These are phyloP conservation scores for Psittacula echo DNA, from an alignment of 2,797 vertebrate genomes.

Conservation along the genomic window DNA sequence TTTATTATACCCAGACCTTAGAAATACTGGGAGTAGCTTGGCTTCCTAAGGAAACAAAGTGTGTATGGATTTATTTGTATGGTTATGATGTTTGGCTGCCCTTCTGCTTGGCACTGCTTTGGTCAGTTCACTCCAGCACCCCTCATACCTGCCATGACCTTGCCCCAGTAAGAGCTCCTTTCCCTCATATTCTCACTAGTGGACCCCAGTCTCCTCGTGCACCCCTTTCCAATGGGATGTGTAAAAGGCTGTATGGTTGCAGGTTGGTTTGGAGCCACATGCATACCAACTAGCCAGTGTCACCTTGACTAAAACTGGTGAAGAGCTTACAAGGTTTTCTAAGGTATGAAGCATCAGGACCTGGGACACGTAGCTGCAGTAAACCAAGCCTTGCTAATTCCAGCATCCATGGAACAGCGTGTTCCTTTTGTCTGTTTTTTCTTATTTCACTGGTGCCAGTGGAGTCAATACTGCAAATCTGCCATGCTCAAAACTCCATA, in stretches of 20 bases:
- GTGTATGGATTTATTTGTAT: neutral
- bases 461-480: slow-evolving; percentile 13
- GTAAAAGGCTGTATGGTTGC: neutral
- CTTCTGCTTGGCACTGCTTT: neutral
- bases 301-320: neutral
- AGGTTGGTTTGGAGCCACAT: neutral
- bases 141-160: neutral
- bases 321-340: neutral
- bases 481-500: neutral
- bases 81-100: neutral
- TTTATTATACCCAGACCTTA: neutral
- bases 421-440: slow-evolving; percentile 41
- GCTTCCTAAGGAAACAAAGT: neutral
- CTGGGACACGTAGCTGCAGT: neutral
- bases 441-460: neutral
- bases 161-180: neutral
- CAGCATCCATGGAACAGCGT: neutral
- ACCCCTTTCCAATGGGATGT: neutral
- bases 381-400: neutral
- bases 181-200: neutral
- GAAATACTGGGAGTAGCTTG: neutral
- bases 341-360: neutral
- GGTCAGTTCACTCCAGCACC: neutral
- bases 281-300: accelerated
- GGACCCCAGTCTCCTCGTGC: neutral